Evolutionary conservation across 2,888 invertebrate species (phyloP).

Genomic region (Octodonta nipae): DNA sequence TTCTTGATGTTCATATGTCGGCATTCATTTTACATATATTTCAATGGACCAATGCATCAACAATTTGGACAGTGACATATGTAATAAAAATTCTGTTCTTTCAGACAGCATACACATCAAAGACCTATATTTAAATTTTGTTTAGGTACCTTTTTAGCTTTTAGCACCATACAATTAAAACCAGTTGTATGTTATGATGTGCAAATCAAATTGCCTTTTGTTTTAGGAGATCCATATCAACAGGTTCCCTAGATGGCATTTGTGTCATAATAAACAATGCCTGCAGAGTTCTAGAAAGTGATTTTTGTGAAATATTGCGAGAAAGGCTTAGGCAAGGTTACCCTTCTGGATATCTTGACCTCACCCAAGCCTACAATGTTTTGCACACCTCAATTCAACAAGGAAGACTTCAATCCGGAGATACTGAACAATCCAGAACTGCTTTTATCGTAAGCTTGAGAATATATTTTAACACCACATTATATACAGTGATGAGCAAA

Average conservation of each 20-base stretch:
- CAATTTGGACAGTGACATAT: background rate
- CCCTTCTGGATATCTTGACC: constrained; percentile 62
- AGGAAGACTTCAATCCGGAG: constrained; percentile 63
- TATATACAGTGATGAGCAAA: background rate
- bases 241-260: constrained; percentile 85
- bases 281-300: constrained; percentile 72
- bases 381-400: constrained; percentile 68
- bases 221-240: constrained; percentile 71
- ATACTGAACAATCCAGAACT: constrained; percentile 61
- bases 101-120: no score
- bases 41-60: no score
- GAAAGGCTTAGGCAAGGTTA: constrained; percentile 64
- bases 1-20: no score
- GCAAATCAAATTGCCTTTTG: no score
- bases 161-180: no score
- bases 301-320: constrained; percentile 61
- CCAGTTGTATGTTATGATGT: no score
- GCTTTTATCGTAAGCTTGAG: constrained; percentile 65
- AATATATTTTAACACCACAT: no score
- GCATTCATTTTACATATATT: no score
- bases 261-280: constrained; percentile 95
- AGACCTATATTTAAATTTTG: no score
- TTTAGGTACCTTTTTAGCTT: no score
- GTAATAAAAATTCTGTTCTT: no score
- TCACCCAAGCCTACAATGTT: constrained; percentile 71